Evolutionary conservation across 2,888 invertebrate species (phyloP).

Genomic region (Tetramorium bicarinatum): DNA sequence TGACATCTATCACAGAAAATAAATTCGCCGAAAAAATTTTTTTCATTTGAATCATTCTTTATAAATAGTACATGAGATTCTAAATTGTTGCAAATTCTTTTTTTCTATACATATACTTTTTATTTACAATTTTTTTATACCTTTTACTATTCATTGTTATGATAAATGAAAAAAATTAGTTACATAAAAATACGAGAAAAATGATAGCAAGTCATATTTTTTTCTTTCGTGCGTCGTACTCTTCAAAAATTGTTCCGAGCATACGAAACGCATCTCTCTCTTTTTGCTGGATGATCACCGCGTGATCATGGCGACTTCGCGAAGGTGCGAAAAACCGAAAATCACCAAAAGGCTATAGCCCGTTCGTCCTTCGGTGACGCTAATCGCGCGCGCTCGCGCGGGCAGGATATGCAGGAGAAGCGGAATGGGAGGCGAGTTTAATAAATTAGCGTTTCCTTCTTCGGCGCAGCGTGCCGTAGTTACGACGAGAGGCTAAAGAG

Average conservation of each 20-base stretch:
- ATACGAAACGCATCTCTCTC: background rate
- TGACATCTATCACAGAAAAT: no score
- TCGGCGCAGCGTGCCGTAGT: constrained; percentile 76
- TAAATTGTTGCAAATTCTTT: background rate
- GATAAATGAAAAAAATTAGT: background rate
- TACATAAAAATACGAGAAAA: background rate
- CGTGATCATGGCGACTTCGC: background rate
- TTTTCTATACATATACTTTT: background rate
- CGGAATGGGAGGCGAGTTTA: constrained; percentile 66
- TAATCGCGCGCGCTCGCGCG: constrained; percentile 27
- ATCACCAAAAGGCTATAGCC: constrained; percentile 38
- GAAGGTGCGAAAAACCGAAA: constrained; percentile 8
- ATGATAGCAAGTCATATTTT: background rate
- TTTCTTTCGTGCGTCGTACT: background rate
- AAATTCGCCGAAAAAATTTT: no score
- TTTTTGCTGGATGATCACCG: background rate
- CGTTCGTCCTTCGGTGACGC: constrained; percentile 41
- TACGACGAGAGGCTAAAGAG: constrained; percentile 78
- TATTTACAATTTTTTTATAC: background rate
- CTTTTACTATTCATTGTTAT: background rate
- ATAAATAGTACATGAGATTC: no score
- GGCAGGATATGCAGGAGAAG: constrained; percentile 60
- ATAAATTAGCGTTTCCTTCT: constrained; percentile 80
- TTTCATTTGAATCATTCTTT: no score
- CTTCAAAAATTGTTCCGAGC: background rate